A percentile compares a stretch with the other conserved stretches of the same genome.
Conservation (phyloP, 2,113 vertebrate genomes). For the Labeo catla region DNA sequence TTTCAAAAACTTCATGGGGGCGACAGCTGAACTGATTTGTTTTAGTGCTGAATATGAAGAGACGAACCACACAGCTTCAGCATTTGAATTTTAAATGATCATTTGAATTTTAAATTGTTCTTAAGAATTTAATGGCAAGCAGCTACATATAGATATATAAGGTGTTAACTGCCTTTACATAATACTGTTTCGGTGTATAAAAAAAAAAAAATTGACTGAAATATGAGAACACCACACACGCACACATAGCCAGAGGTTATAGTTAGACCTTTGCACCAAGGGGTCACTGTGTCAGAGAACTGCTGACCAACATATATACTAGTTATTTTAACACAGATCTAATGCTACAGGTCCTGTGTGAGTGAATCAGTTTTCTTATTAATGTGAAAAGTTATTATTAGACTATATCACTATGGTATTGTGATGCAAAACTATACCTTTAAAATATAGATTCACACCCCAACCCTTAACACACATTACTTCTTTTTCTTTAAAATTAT, state of each 20-base stretch:
- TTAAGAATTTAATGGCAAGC: not conserved
- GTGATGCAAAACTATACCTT: not conserved
- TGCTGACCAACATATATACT: slow-evolving; percentile 14
- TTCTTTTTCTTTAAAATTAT: not conserved
- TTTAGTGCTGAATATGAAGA: not conserved
- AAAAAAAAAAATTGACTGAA: not conserved
- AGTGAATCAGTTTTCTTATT: not conserved
- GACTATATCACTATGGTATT: not conserved
- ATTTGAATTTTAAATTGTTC: not conserved
- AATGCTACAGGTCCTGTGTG: not conserved
- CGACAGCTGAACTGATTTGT: slow-evolving; percentile 26
- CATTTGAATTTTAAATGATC: not conserved
- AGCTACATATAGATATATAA: not conserved
- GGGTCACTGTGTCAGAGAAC: not conserved
- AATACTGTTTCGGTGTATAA: not conserved
- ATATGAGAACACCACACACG: not conserved
- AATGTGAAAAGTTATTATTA: not conserved
- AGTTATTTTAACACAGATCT: not conserved
- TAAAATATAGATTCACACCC: not conserved
- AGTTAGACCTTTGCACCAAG: not conserved
- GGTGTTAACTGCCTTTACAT: not conserved
- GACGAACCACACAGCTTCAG: not conserved
- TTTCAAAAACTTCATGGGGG: not conserved
- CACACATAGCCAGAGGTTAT: not conserved
- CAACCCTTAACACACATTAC: not conserved